Conservation (phyloP, 1,140 invertebrate genomes). For the Papilio aristodemus region DNA sequence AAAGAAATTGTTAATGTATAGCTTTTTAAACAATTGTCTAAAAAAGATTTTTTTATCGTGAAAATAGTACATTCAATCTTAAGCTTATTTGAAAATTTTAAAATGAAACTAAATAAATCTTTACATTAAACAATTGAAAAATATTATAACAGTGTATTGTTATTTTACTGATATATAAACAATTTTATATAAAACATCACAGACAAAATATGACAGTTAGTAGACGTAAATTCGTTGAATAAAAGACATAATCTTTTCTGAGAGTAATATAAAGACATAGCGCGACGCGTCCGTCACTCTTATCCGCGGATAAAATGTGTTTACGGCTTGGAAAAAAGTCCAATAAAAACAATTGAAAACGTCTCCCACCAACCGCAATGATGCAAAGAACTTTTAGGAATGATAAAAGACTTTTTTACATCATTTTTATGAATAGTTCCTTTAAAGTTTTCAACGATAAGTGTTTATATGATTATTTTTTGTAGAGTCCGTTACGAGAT, state of each 20-base stretch:
- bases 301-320: conserved; percentile 9
- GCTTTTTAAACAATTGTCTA: no score
- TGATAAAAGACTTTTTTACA: neutral
- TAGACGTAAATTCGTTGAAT: conserved; percentile 17
- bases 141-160: no score
- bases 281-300: conserved; percentile 18
- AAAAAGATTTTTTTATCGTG: no score
- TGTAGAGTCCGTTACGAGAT: neutral
- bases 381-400: conserved; percentile 4
- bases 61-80: no score
- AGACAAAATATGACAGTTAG: conserved; percentile 18
- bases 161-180: no score
- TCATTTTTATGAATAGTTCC: neutral
- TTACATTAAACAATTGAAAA: no score
- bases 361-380: neutral
- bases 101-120: no score
- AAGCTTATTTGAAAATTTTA: no score
- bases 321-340: conserved; percentile 11
- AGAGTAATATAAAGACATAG: conserved; percentile 5
- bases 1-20: no score
- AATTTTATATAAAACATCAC: neutral
- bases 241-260: conserved; percentile 14
- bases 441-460: neutral
- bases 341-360: conserved; percentile 18
- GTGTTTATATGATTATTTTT: neutral